Conservation (phyloP, 2,888 invertebrate species). For the Drosophila neutralis region DNA sequence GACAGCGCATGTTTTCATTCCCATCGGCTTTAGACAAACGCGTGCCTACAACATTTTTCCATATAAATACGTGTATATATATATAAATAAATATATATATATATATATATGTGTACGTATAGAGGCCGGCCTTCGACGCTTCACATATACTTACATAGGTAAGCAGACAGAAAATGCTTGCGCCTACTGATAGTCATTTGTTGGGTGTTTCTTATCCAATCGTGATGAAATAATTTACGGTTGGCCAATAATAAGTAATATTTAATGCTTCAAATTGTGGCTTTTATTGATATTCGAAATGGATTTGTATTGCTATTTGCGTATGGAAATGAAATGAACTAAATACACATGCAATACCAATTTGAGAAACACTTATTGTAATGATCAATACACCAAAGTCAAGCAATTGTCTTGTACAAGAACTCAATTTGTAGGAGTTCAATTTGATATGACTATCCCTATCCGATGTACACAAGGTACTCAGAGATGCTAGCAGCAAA, state of each 20-base stretch:
- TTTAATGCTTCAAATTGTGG: not conserved
- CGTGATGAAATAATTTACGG: not conserved
- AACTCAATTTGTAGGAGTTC: not conserved
- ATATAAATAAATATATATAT: not conserved
- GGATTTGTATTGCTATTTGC: not conserved
- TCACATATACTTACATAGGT: not conserved
- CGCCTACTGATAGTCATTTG: not conserved
- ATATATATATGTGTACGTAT: not conserved
- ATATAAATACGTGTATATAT: not conserved
- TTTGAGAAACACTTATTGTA: not conserved
- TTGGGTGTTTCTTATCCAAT: not conserved
- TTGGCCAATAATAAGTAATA: not conserved
- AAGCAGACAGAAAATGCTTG: not conserved
- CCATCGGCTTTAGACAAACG: not conserved
- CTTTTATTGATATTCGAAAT: not conserved
- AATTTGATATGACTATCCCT: not conserved
- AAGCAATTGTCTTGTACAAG: not conserved
- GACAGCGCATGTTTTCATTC: not conserved
- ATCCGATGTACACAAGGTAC: not conserved
- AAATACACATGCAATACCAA: not conserved
- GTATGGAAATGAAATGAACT: not conserved
- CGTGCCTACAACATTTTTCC: not conserved
- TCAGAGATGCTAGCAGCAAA: not conserved
- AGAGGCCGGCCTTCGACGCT: not conserved
- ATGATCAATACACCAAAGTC: not conserved